Percentiles rank a stretch among this genome's conserved stretches.
These are phyloP conservation scores for Myiopsitta monachus DNA, from an alignment of 2,113 vertebrate species.

Conservation along the genomic window DNA sequence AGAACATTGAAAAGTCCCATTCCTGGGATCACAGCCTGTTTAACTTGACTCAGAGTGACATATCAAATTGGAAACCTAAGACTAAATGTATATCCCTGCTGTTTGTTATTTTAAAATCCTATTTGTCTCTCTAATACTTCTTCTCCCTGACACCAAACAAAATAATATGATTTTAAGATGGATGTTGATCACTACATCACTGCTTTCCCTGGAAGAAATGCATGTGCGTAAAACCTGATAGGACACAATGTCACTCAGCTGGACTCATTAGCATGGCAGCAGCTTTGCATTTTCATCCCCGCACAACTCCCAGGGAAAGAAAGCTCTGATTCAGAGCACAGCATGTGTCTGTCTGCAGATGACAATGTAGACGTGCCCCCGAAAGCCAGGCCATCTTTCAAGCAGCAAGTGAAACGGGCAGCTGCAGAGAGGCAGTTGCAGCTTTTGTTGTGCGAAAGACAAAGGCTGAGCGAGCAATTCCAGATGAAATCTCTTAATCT, in stretches of 20 bases:
- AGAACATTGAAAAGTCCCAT: neutral
- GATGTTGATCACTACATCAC: conserved; percentile 26
- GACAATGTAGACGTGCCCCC: neutral
- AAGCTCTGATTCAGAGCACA: neutral
- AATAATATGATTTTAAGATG: conserved; percentile 22
- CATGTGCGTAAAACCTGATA: neutral
- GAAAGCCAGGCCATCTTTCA: conserved; percentile 20
- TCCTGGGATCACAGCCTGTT: neutral
- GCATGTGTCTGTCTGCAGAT: neutral
- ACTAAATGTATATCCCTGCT: neutral
- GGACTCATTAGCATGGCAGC: conserved; percentile 33
- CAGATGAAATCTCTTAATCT: neutral
- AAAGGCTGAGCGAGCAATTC: neutral
- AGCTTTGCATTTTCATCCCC: neutral
- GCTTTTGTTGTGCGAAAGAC: neutral
- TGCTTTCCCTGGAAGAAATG: neutral
- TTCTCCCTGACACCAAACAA: neutral
- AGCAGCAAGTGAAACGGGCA: neutral
- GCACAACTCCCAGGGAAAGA: neutral
- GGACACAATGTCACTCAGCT: conserved; percentile 23
- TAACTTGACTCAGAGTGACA: neutral
- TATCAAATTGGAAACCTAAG: neutral
- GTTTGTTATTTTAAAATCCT: conserved; percentile 22
- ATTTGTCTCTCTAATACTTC: conserved; percentile 13
- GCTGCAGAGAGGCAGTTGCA: neutral